phyloP scores from a whole-genome alignment of 2,797 vertebrate species.

The Sebastes wilsoni region DNA sequence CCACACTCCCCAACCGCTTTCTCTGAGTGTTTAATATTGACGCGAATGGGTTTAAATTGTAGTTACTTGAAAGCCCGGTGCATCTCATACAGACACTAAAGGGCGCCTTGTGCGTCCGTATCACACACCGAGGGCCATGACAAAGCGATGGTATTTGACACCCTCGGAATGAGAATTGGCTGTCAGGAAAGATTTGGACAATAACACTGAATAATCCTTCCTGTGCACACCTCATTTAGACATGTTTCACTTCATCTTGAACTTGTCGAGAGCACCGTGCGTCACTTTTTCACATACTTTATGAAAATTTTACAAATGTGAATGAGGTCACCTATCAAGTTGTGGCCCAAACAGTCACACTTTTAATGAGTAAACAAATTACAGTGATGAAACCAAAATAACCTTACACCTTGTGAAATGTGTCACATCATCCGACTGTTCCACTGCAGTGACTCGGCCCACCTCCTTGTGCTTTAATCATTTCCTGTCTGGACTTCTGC shows the following conservation, averaged over 20 bases:
- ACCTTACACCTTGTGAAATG: not conserved
- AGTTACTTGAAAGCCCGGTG: not conserved
- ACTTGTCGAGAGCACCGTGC: not conserved
- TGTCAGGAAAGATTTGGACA: not conserved
- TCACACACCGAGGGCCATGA: not conserved
- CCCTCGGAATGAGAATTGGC: not conserved
- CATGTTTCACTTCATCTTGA: not conserved
- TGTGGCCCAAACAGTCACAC: not conserved
- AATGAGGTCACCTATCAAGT: not conserved
- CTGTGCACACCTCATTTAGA: not conserved
- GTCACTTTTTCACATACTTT: not conserved
- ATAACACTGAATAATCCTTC: not conserved
- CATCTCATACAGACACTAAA: not conserved
- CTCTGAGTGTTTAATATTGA: no score
- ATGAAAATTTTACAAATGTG: not conserved
- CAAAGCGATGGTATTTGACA: not conserved
- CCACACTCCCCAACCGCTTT: no score
- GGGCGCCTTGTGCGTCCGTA: not conserved
- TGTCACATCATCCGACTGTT: not conserved
- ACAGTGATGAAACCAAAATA: conserved; percentile 1
- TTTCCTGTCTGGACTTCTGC: conserved; percentile 13
- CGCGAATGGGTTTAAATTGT: no score
- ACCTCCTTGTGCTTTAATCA: conserved; percentile 37
- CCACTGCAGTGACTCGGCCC: conserved; percentile 3
- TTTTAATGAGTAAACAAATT: conserved; percentile 26